Percentiles rank a stretch among this genome's conserved stretches.
Conservation (phyloP, 2,797 vertebrate species). For the Hemibagrus guttatus region DNA sequence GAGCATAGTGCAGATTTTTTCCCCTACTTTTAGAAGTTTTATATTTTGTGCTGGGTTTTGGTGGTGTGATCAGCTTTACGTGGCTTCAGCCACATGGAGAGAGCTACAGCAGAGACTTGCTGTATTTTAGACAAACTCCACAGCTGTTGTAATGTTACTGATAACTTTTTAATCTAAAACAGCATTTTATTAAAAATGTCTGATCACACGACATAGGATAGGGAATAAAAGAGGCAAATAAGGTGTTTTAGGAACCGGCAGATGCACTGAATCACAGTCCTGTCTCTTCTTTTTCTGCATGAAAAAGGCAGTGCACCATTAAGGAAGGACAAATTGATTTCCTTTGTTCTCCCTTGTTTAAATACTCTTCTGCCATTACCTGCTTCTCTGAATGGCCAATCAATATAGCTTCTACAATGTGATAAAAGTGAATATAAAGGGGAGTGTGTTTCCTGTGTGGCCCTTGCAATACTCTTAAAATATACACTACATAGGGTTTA, state of each 20-base stretch:
- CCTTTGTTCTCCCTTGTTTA: slow-evolving; percentile 48
- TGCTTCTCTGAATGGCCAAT: slow-evolving; percentile 64
- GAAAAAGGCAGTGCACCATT: slow-evolving; percentile 51
- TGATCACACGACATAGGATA: neutral
- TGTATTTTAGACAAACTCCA: neutral
- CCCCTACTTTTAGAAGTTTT: neutral
- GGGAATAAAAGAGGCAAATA: neutral
- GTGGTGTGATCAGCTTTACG: neutral
- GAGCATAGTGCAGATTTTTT: neutral
- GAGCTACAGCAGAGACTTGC: neutral
- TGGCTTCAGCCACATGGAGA: slow-evolving; percentile 1
- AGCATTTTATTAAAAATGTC: neutral
- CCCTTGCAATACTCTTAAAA: slow-evolving; percentile 40
- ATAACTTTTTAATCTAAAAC: slow-evolving; percentile 14
- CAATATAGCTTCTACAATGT: slow-evolving; percentile 67
- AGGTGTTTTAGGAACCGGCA: neutral
- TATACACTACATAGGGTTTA: slow-evolving; percentile 65
- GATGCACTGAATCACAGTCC: slow-evolving; percentile 14
- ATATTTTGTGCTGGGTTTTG: neutral
- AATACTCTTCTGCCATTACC: slow-evolving; percentile 64
- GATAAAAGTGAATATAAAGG: slow-evolving; percentile 59
- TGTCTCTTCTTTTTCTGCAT: neutral
- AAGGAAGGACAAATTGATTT: slow-evolving; percentile 64
- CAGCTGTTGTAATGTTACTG: neutral
- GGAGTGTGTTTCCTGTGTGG: slow-evolving; percentile 38